phyloP scores from a whole-genome alignment of 2,888 invertebrate species.

The Megamerina dolium region DNA sequence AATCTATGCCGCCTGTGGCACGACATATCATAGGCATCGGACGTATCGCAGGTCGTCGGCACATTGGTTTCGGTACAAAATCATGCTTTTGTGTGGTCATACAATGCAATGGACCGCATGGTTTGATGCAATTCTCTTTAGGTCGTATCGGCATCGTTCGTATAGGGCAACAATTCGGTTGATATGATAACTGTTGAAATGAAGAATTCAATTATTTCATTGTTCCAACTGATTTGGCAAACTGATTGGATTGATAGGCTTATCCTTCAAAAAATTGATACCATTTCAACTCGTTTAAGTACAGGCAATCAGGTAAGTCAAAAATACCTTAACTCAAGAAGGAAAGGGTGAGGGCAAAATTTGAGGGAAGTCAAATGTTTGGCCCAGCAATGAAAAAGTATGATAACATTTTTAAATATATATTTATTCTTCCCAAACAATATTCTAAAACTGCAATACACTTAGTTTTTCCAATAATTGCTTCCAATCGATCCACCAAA shows the following conservation, averaged over 20 bases:
- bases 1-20: slow-evolving; percentile 37
- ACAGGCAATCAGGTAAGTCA: too few relatives aligned
- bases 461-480: too few relatives aligned
- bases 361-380: too few relatives aligned
- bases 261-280: too few relatives aligned
- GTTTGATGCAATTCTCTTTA: slow-evolving; percentile 56
- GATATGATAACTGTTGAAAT: slow-evolving; percentile 51
- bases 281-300: too few relatives aligned
- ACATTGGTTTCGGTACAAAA: slow-evolving; percentile 60
- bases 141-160: slow-evolving; percentile 57
- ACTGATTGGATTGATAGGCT: neutral
- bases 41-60: slow-evolving; percentile 33
- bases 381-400: too few relatives aligned
- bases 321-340: too few relatives aligned
- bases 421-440: too few relatives aligned
- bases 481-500: too few relatives aligned
- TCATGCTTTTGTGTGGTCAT: slow-evolving; percentile 69
- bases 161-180: slow-evolving; percentile 53
- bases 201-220: neutral
- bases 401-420: too few relatives aligned
- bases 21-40: slow-evolving; percentile 35
- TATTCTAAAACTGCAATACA: too few relatives aligned
- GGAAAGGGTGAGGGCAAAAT: too few relatives aligned
- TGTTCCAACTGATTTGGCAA: neutral
- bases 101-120: slow-evolving; percentile 64